phyloP scores from a whole-genome alignment of 1,140 invertebrate genomes.

The Orchesella cincta region DNA sequence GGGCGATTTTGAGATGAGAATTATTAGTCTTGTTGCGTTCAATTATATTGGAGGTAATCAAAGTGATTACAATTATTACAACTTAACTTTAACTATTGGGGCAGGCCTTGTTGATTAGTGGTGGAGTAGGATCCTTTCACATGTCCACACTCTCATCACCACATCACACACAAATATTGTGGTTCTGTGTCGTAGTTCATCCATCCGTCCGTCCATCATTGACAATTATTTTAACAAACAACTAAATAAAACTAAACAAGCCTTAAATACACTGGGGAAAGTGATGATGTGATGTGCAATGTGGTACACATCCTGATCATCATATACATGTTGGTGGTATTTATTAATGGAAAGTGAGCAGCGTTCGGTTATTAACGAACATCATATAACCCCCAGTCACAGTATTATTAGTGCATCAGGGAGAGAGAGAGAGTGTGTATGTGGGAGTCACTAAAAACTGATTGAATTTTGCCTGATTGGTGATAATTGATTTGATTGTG shows the following conservation, averaged over 20 bases:
- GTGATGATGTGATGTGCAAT: neutral
- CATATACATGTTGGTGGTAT: no score
- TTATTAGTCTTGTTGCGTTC: slow-evolving; percentile 6
- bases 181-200: neutral
- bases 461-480: slow-evolving; percentile 51
- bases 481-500: slow-evolving; percentile 52
- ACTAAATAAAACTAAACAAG: slow-evolving; percentile 30
- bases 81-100: slow-evolving; percentile 12
- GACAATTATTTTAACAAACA: slow-evolving; percentile 29
- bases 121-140: no score
- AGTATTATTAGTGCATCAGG: neutral
- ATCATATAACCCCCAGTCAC: no score
- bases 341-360: slow-evolving; percentile 12
- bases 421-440: neutral
- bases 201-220: slow-evolving; percentile 24
- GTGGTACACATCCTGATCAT: no score
- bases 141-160: no score
- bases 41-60: slow-evolving; percentile 22
- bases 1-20: no score
- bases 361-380: no score
- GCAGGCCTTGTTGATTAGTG: slow-evolving; percentile 13
- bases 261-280: slow-evolving; percentile 14
- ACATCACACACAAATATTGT: no score
- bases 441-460: slow-evolving; percentile 33
- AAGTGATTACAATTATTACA: slow-evolving; percentile 16